Evolutionary conservation across 1,140 invertebrate species (phyloP).

Genomic region (Heliconius nattereri): DNA sequence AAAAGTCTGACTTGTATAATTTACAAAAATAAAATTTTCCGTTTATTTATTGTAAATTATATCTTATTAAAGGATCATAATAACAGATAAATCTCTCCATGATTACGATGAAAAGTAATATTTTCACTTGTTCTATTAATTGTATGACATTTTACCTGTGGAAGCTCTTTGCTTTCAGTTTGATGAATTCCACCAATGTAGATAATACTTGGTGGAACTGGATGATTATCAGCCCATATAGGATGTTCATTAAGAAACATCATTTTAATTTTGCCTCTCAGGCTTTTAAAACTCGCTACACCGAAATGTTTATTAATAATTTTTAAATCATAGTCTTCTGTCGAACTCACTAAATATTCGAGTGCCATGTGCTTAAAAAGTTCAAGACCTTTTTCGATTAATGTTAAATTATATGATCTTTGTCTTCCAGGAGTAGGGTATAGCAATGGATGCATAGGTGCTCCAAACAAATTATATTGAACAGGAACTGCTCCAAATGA

Average conservation of each 20-base stretch:
- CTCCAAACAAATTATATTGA: constrained; percentile 63
- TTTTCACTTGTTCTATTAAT: not conserved
- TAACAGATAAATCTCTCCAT: too few relatives aligned
- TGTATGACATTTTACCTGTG: constrained; percentile 34
- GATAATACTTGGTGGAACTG: constrained; percentile 72
- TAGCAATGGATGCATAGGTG: constrained; percentile 72
- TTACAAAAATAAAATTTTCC: too few relatives aligned
- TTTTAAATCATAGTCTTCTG: constrained; percentile 46
- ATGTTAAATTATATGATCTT: constrained; percentile 47
- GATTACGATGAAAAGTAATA: too few relatives aligned
- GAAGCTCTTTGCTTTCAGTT: constrained; percentile 53
- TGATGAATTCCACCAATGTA: constrained; percentile 76
- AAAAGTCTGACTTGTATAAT: too few relatives aligned
- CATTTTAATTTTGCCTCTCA: constrained; percentile 75
- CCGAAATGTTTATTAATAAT: constrained; percentile 68
- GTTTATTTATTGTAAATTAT: too few relatives aligned
- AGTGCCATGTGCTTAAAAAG: constrained; percentile 44
- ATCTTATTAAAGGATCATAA: too few relatives aligned
- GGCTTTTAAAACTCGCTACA: constrained; percentile 56
- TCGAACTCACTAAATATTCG: constrained; percentile 6
- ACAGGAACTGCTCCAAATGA: constrained; percentile 48
- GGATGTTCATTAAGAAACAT: constrained; percentile 69
- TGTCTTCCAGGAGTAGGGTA: constrained; percentile 65
- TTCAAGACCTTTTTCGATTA: constrained; percentile 56
- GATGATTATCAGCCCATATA: constrained; percentile 53